These are phyloP conservation scores for Rhea americana DNA, from an alignment of 2,113 vertebrate species.

Conservation along the genomic window DNA sequence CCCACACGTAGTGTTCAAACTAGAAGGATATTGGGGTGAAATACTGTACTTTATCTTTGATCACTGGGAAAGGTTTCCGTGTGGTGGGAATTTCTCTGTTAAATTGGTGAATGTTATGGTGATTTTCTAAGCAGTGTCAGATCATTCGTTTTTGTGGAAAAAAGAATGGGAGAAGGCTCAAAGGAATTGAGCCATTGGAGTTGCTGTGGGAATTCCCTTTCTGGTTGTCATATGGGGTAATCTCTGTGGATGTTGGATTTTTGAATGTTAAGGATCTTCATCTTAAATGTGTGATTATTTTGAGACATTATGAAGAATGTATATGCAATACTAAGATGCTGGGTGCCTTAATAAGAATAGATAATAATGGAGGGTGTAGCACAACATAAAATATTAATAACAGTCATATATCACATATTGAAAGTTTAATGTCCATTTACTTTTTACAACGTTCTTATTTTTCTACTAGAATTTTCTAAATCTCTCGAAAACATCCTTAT, in stretches of 20 bases:
- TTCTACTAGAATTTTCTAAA: constrained; percentile 21
- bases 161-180: not conserved
- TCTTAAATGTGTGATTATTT: not conserved
- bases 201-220: not conserved
- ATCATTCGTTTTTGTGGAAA: not conserved
- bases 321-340: not conserved
- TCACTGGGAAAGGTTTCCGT: not conserved
- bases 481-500: not conserved
- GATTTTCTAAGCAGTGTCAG: not conserved
- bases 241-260: not conserved
- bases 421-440: constrained; percentile 5
- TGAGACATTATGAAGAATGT: not conserved
- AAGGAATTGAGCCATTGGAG: not conserved
- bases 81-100: not conserved
- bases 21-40: not conserved
- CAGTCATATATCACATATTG: not conserved
- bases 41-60: not conserved
- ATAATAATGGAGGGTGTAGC: not conserved
- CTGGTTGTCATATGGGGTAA: accelerated
- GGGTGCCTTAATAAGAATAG: constrained; percentile 32
- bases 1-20: not conserved
- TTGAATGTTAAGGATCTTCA: not conserved
- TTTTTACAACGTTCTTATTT: constrained; percentile 16
- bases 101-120: accelerated
- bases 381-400: constrained; percentile 1